Evolutionary conservation across 2,113 vertebrate genomes (phyloP).

Genomic region (Vireo altiloquus): DNA sequence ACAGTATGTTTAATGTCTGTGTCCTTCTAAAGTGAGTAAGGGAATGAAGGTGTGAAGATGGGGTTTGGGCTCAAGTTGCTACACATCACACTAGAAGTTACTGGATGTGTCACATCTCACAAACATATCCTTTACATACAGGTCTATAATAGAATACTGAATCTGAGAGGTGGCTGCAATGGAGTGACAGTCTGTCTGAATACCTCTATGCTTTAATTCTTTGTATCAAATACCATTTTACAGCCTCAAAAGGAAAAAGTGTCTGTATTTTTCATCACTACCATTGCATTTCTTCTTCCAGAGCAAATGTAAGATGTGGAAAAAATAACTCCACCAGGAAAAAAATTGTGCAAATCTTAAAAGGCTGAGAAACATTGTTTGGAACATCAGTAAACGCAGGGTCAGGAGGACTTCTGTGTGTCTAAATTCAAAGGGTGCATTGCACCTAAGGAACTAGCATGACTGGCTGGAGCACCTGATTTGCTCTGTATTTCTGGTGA

Average conservation of each 20-base stretch:
- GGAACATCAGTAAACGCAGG: background rate
- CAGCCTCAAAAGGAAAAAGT: background rate
- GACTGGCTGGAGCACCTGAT: background rate
- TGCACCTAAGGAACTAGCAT: background rate
- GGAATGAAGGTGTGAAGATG: background rate
- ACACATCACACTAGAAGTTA: background rate
- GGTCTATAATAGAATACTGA: background rate
- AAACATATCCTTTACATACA: background rate
- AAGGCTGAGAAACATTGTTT: background rate
- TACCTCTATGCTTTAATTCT: background rate
- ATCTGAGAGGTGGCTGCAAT: background rate
- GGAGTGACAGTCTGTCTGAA: background rate
- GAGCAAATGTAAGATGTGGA: background rate
- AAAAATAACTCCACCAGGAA: background rate
- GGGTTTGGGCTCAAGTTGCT: background rate
- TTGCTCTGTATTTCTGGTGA: background rate
- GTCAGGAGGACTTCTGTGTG: background rate
- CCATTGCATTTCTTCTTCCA: background rate
- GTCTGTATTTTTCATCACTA: background rate
- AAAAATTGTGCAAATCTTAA: background rate
- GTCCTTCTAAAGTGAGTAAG: background rate
- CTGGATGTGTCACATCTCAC: background rate
- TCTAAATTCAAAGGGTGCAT: fast-evolving
- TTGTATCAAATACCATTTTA: fast-evolving
- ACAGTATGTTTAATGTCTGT: background rate